phyloP scores from a whole-genome alignment of 1,140 invertebrate species.

The Zaprionus inermis region DNA sequence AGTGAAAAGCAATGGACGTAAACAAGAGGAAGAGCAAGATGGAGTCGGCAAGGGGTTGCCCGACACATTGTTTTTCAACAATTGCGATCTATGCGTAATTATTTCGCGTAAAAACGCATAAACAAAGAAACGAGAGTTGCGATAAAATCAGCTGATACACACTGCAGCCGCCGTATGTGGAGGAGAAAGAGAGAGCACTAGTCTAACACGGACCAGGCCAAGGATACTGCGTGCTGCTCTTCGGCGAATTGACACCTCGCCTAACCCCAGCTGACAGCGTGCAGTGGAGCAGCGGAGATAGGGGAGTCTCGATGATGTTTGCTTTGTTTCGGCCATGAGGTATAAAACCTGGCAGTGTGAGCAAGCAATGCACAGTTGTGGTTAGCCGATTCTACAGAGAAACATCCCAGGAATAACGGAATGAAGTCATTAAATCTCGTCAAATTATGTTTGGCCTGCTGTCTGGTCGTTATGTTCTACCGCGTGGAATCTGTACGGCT shows the following conservation, averaged over 20 bases:
- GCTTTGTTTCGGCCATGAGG: not conserved
- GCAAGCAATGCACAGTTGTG: constrained; percentile 26
- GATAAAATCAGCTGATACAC: constrained; percentile 63
- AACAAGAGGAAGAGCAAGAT: not conserved
- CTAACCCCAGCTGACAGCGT: constrained; percentile 60
- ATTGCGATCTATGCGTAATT: constrained; percentile 65
- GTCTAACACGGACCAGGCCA: not conserved
- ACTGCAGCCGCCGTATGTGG: not conserved
- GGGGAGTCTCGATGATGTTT: not conserved
- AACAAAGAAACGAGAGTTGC: constrained; percentile 48
- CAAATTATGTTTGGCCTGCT: constrained; percentile 29
- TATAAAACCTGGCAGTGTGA: constrained; percentile 50
- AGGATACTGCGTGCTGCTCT: constrained; percentile 18
- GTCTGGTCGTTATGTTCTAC: constrained; percentile 30
- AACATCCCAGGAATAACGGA: not conserved
- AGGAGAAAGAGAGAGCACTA: no score
- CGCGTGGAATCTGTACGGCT: constrained; percentile 30
- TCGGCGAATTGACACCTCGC: constrained; percentile 49
- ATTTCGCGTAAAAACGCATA: constrained; percentile 45
- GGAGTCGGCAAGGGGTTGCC: not conserved
- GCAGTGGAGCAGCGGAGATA: constrained; percentile 11
- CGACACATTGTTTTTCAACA: constrained; percentile 34
- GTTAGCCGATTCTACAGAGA: not conserved
- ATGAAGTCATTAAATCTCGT: not conserved
- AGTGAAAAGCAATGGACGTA: constrained; percentile 28